A percentile compares a stretch with the other conserved stretches of the same genome.
Conservation (phyloP, 2,888 invertebrate species). For the Fragum whitleyi region DNA sequence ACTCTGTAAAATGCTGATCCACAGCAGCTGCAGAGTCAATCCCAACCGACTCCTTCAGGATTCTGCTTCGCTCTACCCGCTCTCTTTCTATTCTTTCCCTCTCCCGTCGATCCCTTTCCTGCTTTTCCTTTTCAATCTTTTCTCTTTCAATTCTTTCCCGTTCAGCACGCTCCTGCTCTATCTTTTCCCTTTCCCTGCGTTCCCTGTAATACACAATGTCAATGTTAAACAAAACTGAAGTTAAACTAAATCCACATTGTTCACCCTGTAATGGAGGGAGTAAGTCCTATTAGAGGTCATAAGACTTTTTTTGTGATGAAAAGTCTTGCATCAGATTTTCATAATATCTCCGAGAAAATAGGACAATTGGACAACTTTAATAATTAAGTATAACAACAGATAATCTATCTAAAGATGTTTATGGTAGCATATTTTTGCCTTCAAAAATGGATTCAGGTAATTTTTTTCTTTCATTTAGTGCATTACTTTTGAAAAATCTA, state of each 20-base stretch:
- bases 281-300: too few species aligned
- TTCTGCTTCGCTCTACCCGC: constrained; percentile 74
- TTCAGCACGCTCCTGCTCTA: constrained; percentile 86
- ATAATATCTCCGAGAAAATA: too few species aligned
- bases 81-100: constrained; percentile 68
- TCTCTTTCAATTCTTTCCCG: constrained; percentile 85
- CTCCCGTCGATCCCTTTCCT: constrained; percentile 80
- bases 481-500: too few species aligned
- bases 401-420: too few species aligned
- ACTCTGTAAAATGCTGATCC: constrained; percentile 95
- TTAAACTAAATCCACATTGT: neutral
- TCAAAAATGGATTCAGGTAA: too few species aligned
- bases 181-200: constrained; percentile 78
- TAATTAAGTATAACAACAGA: too few species aligned
- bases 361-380: too few species aligned
- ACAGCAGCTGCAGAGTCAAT: constrained; percentile 85
- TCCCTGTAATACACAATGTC: constrained; percentile 63
- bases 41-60: constrained; percentile 75
- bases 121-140: constrained; percentile 67
- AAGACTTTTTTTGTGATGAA: too few species aligned
- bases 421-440: too few species aligned
- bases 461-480: too few species aligned
- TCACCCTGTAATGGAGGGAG: too few species aligned
- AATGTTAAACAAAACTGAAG: neutral
- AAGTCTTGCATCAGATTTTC: too few species aligned